These are phyloP conservation scores for Idaea straminata DNA, from an alignment of 2,888 invertebrate genomes.

Conservation along the genomic window DNA sequence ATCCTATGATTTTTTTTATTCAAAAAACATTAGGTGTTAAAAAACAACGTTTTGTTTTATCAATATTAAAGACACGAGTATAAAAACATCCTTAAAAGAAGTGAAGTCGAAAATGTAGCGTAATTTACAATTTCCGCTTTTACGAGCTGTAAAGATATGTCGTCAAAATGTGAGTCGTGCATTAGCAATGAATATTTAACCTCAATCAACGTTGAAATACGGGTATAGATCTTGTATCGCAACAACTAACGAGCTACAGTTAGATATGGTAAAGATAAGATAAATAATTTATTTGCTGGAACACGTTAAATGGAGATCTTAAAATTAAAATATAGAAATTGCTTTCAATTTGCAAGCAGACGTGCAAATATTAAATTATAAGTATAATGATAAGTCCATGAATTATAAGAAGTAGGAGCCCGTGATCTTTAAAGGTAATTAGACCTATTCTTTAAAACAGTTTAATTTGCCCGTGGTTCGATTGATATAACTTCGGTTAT, in stretches of 20 bases:
- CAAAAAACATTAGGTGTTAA: not conserved
- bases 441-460: no score
- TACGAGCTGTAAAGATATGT: conserved; percentile 1
- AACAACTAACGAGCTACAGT: not conserved
- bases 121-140: not conserved
- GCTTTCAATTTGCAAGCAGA: no score
- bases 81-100: conserved; percentile 10
- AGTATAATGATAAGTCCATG: no score
- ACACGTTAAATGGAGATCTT: no score
- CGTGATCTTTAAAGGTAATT: no score
- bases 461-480: no score
- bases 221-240: not conserved
- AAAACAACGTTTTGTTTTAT: not conserved
- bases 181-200: conserved; percentile 21
- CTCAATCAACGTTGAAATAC: conserved; percentile 26
- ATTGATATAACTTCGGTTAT: no score
- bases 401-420: no score
- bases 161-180: conserved; percentile 14
- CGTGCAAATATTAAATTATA: no score
- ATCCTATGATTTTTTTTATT: not conserved
- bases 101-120: conserved; percentile 7
- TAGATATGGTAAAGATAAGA: no score
- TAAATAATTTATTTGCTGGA: no score
- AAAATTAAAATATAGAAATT: no score
- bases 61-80: not conserved